Evolutionary conservation across 2,797 vertebrate genomes (phyloP), one percentile per base, ranked within the genome.

Genomic region (Triplophysa bombifrons): DNA sequence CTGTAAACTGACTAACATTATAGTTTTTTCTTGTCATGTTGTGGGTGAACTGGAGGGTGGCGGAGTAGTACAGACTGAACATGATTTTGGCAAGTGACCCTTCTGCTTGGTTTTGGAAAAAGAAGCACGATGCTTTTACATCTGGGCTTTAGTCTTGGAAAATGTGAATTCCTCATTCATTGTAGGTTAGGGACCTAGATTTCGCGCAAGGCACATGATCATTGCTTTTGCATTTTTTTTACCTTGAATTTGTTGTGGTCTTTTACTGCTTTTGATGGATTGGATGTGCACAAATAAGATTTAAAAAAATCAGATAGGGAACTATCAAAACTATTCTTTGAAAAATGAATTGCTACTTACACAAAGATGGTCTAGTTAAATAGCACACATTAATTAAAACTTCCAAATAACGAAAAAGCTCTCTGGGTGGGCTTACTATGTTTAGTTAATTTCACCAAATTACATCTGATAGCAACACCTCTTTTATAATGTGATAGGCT

Each of bases 381-480:
- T 19, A 51, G 2, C 30, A 25, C 22, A 25, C 30, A 53, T 19
- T 10, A 61, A 20, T 27, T 17, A 27, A 44, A 53, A 46, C 46
- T 20, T 44, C n/a, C 3, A 30, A 30, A 30, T 30, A 30, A 30
- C 4, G 30, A 19, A 16, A 38, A 22, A 51, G 63, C 68, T 72
- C 58, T 38, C n/a, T 65, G 76, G 51, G 51, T 65, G 61, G 61
- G 34, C n/a, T 34, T 56, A 61, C 27, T 61, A 27, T 38, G 44
- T 63, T 78, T 50, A 30, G 17, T 50, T 69, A 69, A 20, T 64
- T 78, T 14, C 14, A 38, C 27, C 63, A 63, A 53, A 50, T 61
- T 71, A 60, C 53, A 74, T 56, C 30, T 50, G 50, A 74, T 79
- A 65, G n/a, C 38, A 51, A n/a, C 27, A 34, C 67, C 48, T 76